A percentile compares a stretch with the other conserved stretches of the same genome.
Conservation (phyloP, 2,797 vertebrate species). For the Trachurus trachurus region DNA sequence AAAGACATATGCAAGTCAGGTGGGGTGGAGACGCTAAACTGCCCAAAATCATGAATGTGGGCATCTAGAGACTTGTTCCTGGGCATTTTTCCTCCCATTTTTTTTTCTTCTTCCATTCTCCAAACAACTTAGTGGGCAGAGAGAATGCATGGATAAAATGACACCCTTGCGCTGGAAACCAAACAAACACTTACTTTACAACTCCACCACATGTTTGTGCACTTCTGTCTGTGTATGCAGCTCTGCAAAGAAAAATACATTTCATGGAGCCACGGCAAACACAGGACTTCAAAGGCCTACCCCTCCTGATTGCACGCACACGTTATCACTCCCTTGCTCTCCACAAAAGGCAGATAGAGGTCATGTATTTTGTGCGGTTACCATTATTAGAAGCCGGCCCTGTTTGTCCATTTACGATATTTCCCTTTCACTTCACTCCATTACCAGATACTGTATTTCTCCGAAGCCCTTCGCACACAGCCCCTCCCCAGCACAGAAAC, state of each 20-base stretch:
- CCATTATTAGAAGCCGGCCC: slow-evolving; percentile 38
- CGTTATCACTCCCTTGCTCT: background rate
- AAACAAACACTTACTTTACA: slow-evolving; percentile 39
- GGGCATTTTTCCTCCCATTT: slow-evolving; percentile 35
- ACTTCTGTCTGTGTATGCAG: slow-evolving; percentile 17
- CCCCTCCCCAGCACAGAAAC: slow-evolving; percentile 45
- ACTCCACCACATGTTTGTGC: slow-evolving; percentile 36
- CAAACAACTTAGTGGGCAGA: slow-evolving; percentile 38
- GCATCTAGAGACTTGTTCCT: slow-evolving; percentile 36
- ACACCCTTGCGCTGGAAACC: slow-evolving; percentile 32
- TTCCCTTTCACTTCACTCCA: slow-evolving; percentile 47
- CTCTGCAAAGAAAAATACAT: slow-evolving; percentile 9
- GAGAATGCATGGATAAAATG: slow-evolving; percentile 41
- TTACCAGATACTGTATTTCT: slow-evolving; percentile 53
- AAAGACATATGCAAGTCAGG: slow-evolving; percentile 63
- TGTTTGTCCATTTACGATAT: slow-evolving; percentile 49
- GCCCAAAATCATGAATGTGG: slow-evolving; percentile 39
- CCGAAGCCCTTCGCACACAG: slow-evolving; percentile 41
- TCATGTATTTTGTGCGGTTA: slow-evolving; percentile 20
- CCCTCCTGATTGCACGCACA: slow-evolving; percentile 20
- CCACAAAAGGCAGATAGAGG: slow-evolving; percentile 25
- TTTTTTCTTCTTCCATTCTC: slow-evolving; percentile 33
- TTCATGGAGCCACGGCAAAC: slow-evolving; percentile 4
- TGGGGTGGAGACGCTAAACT: slow-evolving; percentile 48
- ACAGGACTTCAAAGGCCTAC: background rate